Evolutionary conservation across 2,888 invertebrate genomes (phyloP).

Genomic region (Quadriops clusia): DNA sequence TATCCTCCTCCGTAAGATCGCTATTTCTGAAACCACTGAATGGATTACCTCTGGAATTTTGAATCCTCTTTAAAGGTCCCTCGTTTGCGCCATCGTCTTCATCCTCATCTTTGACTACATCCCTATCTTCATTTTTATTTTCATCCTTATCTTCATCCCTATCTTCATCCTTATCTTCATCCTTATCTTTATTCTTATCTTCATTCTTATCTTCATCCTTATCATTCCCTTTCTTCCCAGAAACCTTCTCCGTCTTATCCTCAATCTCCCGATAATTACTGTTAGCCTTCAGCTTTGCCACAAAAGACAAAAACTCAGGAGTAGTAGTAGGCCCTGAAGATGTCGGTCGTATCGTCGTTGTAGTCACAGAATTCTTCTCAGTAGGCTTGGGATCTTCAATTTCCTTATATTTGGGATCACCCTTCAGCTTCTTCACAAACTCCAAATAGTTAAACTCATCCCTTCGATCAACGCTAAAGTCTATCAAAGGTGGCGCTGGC

Average conservation of each 20-base stretch:
- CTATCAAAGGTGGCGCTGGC: slow-evolving; percentile 9
- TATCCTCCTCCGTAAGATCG: too few relatives aligned
- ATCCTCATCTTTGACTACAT: slow-evolving; percentile 7
- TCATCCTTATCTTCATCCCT: slow-evolving; percentile 16
- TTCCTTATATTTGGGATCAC: slow-evolving; percentile 23
- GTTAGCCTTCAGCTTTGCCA: slow-evolving; percentile 25
- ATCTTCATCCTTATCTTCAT: slow-evolving; percentile 18
- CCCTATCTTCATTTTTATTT: slow-evolving; percentile 8
- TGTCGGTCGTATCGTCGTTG: slow-evolving; percentile 14
- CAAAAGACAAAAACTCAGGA: slow-evolving; percentile 29
- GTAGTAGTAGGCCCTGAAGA: slow-evolving; percentile 24
- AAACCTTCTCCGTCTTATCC: slow-evolving; percentile 22
- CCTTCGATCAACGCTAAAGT: slow-evolving; percentile 21
- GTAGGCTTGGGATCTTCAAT: slow-evolving; percentile 32
- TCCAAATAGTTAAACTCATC: slow-evolving; percentile 27
- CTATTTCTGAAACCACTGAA: slow-evolving; percentile 2
- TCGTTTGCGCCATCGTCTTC: slow-evolving; percentile 7
- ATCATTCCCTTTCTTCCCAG: too few relatives aligned
- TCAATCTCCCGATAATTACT: slow-evolving; percentile 27
- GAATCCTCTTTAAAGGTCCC: slow-evolving; percentile 3
- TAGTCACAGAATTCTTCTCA: slow-evolving; percentile 20
- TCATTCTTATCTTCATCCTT: slow-evolving; percentile 15
- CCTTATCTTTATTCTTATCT: slow-evolving; percentile 9
- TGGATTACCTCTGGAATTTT: neutral
- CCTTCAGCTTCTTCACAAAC: slow-evolving; percentile 27